Conservation (phyloP, 1,140 invertebrate genomes). For the Drosophila orena region DNA sequence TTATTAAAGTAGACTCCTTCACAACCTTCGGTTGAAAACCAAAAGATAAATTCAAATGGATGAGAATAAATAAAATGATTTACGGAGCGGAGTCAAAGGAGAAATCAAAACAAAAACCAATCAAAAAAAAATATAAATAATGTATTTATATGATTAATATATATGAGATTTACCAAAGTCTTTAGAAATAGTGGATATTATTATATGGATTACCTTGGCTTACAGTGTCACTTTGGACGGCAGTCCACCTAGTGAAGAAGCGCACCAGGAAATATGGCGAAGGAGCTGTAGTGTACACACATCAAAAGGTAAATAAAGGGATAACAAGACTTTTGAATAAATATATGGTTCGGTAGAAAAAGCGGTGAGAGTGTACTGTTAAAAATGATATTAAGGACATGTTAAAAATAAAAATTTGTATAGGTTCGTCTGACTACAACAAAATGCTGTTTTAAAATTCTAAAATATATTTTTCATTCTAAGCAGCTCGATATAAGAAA, state of each 20-base stretch:
- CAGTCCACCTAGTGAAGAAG: neutral
- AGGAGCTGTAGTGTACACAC: too few relatives aligned
- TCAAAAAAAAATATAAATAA: slow-evolving; percentile 77
- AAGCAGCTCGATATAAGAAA: too few relatives aligned
- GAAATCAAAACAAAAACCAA: slow-evolving; percentile 33
- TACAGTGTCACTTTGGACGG: neutral
- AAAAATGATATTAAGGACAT: too few relatives aligned
- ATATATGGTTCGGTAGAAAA: too few relatives aligned
- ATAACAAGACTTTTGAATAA: too few relatives aligned
- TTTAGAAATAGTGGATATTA: neutral
- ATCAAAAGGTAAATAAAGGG: too few relatives aligned
- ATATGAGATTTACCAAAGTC: slow-evolving; percentile 79
- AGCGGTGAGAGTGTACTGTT: too few relatives aligned
- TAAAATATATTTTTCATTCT: too few relatives aligned
- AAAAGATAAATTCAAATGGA: slow-evolving; percentile 44
- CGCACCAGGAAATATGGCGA: too few relatives aligned
- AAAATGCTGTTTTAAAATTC: too few relatives aligned
- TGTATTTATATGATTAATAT: slow-evolving; percentile 82
- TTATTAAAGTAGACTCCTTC: slow-evolving; percentile 74
- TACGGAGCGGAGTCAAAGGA: slow-evolving; percentile 13
- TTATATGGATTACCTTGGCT: neutral
- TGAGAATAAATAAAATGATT: slow-evolving; percentile 32
- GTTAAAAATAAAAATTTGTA: too few relatives aligned
- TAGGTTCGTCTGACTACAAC: too few relatives aligned
- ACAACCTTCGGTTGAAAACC: slow-evolving; percentile 48